A percentile compares a stretch with the other conserved stretches of the same genome.
phyloP scores from a whole-genome alignment of 2,888 invertebrate species.

The Eupithecia dodoneata region DNA sequence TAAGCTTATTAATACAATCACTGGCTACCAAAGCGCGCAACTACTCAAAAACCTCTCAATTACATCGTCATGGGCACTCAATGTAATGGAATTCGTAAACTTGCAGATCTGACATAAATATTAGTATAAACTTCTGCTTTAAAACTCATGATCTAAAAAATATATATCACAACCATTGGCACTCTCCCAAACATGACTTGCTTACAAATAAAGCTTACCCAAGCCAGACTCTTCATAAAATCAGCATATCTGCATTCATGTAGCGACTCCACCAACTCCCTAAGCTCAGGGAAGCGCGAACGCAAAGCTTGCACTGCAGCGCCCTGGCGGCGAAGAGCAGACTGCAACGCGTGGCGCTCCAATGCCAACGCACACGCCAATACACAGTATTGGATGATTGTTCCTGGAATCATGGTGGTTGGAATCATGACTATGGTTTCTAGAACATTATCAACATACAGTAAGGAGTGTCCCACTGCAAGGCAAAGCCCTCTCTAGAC shows the following conservation, averaged over 20 bases:
- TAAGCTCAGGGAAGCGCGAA: constrained; percentile 85
- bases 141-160: neutral
- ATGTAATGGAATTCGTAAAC: neutral
- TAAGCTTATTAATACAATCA: neutral
- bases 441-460: neutral
- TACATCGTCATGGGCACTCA: neutral
- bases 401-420: constrained; percentile 72
- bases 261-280: constrained; percentile 89
- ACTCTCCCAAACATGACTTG: neutral
- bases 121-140: neutral
- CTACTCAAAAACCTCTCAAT: neutral
- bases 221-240: constrained; percentile 86
- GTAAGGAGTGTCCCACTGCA: neutral
- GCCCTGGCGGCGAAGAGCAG: constrained; percentile 81
- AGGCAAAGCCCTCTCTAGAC: neutral
- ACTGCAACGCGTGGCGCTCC: constrained; percentile 81
- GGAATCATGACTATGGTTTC: neutral
- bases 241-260: constrained; percentile 97
- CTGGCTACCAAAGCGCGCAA: neutral
- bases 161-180: neutral
- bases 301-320: constrained; percentile 91
- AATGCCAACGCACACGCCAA: constrained; percentile 83
- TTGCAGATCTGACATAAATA: neutral
- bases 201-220: constrained; percentile 59
- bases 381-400: constrained; percentile 84